Base-by-base conservation (phyloP, 1,140 invertebrate species). In the Drosophila bifasciata region DNA sequence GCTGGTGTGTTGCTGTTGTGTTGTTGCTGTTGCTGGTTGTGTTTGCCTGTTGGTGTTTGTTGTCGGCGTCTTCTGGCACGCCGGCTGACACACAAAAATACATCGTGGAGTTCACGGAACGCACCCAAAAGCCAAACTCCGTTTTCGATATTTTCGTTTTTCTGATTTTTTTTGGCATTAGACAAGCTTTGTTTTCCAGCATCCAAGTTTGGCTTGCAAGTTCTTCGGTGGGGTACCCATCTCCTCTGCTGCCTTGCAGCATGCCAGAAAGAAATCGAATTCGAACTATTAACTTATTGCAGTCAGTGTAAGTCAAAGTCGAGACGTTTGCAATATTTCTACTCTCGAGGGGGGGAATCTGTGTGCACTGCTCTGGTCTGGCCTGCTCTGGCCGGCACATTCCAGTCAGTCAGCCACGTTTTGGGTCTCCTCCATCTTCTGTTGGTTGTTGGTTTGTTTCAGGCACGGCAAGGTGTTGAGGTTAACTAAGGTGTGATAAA, bases 91-190 rank as follows among this genome's bases (percentile, higher is more conserved):
- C 83, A 83, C 84, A 88, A 81, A 86, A 25, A 69, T 48, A 69
- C 81, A 91, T 91, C 89, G 89, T 91, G 89, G 89, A 86, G 89
- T 91, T 91, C 89, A 91, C 89, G 90, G 89, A 91, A 91, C 89
- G 89, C 89, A 91, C 89, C 89, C 89, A 91, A 88, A 91, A 90
- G 84, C 84, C 88, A 89, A 88, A 64, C 85, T 90, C 78, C 75
- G 74, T 76, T 77, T 76, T 46, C 19, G 28, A 32, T 73, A 21
- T 56, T 66, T 66, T 49, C 9, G 7, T 3, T 19, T 25, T 28
- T 21, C 21, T n/a, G 51, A 17, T 45, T 68, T 58, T 16, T 68
- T 32, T 74, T 45, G 64, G 61, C 49, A 72, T 86, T 79, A 57
- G 71, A 71, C 73, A 76, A 81, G 75, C 81, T 79, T 73, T 72